These are phyloP conservation scores for Anas acuta DNA, from an alignment of 2,797 vertebrate genomes.

Conservation along the genomic window DNA sequence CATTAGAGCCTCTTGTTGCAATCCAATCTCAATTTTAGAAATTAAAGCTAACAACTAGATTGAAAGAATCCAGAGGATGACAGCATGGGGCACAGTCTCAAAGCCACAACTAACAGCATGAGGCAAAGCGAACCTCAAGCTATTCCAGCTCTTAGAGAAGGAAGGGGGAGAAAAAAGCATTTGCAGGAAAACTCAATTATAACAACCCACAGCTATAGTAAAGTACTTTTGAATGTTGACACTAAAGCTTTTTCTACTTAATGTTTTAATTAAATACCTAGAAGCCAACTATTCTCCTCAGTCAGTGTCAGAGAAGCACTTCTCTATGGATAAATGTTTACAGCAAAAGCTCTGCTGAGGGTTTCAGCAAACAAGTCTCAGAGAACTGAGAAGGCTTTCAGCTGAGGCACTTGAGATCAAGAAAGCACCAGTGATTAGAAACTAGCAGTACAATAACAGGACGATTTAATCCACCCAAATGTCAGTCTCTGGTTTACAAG, in stretches of 20 bases:
- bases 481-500: constrained; percentile 79
- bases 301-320: constrained; percentile 76
- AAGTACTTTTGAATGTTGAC: constrained; percentile 80
- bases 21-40: constrained; percentile 81
- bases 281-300: constrained; percentile 78
- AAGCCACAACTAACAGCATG: constrained; percentile 83
- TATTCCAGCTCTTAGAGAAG: constrained; percentile 73
- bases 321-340: constrained; percentile 83
- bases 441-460: constrained; percentile 73
- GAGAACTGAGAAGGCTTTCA: constrained; percentile 74
- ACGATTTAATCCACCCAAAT: constrained; percentile 84
- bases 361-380: constrained; percentile 79
- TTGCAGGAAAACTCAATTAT: constrained; percentile 79
- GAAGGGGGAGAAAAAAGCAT: constrained; percentile 34
- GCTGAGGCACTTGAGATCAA: constrained; percentile 75
- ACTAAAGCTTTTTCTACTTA: constrained; percentile 77
- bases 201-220: constrained; percentile 67
- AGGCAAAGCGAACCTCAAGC: constrained; percentile 77
- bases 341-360: constrained; percentile 74
- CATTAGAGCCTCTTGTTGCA: constrained; percentile 77
- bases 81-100: constrained; percentile 80
- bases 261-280: constrained; percentile 87
- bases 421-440: constrained; percentile 78
- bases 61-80: constrained; percentile 76
- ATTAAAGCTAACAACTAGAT: constrained; percentile 82